phyloP scores from a whole-genome alignment of 2,797 vertebrate genomes.

The Bovichtus diacanthus region DNA sequence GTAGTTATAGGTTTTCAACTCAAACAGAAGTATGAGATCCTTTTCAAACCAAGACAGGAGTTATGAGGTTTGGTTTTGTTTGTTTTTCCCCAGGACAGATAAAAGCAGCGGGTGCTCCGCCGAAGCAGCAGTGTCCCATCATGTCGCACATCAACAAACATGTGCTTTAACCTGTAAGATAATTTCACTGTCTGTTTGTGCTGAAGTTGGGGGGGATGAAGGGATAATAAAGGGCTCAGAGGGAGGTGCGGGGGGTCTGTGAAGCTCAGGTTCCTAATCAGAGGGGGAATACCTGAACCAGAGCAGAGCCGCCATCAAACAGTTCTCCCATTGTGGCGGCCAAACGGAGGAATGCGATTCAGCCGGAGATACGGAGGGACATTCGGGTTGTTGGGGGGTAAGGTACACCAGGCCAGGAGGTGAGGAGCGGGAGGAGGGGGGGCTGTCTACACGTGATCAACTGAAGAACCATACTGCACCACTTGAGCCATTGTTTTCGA shows the following conservation, averaged over 20 bases:
- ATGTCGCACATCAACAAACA: conserved; percentile 19
- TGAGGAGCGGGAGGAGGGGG: background rate
- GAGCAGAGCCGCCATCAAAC: conserved; percentile 77
- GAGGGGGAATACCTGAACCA: conserved; percentile 83
- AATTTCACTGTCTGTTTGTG: conserved; percentile 22
- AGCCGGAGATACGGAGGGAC: conserved; percentile 73
- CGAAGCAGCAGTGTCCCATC: background rate
- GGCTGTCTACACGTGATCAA: conserved; percentile 1
- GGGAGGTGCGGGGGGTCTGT: conserved; percentile 37
- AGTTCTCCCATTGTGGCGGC: conserved; percentile 82
- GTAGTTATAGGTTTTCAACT: background rate
- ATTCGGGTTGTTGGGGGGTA: conserved; percentile 44
- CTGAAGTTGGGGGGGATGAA: background rate
- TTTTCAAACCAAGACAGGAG: background rate
- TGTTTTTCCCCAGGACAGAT: background rate
- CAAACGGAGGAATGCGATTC: conserved; percentile 82
- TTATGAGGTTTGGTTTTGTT: background rate
- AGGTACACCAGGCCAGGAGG: conserved; percentile 63
- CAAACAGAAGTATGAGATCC: background rate
- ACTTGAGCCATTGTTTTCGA: background rate
- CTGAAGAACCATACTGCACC: background rate
- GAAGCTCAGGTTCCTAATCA: conserved; percentile 79
- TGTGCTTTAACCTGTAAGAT: conserved; percentile 17
- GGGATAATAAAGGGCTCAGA: conserved; percentile 8
- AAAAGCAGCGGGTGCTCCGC: background rate